Base-by-base conservation (phyloP, 2,888 invertebrate species). In the Balanococcus diminutus region DNA sequence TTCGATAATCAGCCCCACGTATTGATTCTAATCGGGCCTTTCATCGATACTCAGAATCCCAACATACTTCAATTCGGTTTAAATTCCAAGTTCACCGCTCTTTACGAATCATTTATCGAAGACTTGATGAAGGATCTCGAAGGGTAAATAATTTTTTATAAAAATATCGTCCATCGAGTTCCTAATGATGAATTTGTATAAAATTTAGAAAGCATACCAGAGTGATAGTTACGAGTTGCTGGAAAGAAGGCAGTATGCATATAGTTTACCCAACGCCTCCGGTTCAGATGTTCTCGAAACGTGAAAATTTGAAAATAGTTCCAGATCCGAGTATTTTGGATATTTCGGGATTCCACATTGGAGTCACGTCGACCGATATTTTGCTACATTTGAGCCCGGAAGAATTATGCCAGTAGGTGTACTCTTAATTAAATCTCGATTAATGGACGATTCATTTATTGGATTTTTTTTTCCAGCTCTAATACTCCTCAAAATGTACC, bases 211-310 rank as follows among this genome's bases (percentile, higher is more conserved):
- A 92, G n/a, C 90, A 90, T 22, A 95, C 94, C 11, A 92, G 94
- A 88, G 92, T 97, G 75, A 92, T 96, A 82, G 89, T 98, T 86
- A 93, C 96, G 25, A 92, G 97, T 3, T 96, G 95, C 61, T 91
- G 91, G 87, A 93, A 93, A 88, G 98, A 98, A 89, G 93, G 93
- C 0, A 94, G 95, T 90, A 94, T 95, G 88, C 92, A 94, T 87
- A 92, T 93, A 82, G 93, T 97, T 0, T 98, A 94, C 90, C 98
- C 98, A 4, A 96, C 96, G 0, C 95, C 95, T 14, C 93, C 96
- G 0, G 95, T 93, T 89, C 89, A 92, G 9, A 91, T 91, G 14
- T 91, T 92, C 87, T 81, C 88, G 72, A 91, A 91, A 81, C 92
- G 92, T 88, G 88, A 92, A 9, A 94, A 95, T 90, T 90, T 95